Evolutionary conservation across 2,113 vertebrate genomes (phyloP).

Genomic region (Propithecus coquereli): DNA sequence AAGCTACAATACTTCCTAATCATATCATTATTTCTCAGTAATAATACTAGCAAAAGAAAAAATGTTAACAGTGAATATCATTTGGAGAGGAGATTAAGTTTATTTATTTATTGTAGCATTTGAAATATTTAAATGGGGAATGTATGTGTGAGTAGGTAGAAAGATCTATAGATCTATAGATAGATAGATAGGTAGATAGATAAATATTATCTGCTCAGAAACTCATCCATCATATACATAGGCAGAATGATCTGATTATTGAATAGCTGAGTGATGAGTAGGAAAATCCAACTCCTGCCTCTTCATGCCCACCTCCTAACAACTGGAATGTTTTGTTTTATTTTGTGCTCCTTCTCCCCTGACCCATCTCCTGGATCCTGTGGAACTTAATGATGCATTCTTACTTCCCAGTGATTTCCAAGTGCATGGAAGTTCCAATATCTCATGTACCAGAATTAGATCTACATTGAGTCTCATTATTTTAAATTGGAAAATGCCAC

Average conservation of each 20-base stretch:
- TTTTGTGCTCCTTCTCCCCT: neutral
- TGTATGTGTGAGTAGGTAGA: neutral
- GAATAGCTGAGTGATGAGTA: neutral
- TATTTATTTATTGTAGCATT: neutral
- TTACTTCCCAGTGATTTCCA: neutral
- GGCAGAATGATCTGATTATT: neutral
- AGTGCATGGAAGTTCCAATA: neutral
- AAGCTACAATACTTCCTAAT: neutral
- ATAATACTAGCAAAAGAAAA: neutral
- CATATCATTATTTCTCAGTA: neutral
- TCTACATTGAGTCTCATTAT: neutral
- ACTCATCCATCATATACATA: neutral
- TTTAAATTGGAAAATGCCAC: neutral
- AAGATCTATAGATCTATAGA: neutral
- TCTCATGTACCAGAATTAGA: neutral
- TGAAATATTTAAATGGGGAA: neutral
- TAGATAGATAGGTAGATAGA: too few species aligned
- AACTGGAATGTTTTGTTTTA: neutral
- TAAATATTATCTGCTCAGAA: neutral
- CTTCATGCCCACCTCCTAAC: neutral
- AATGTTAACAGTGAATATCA: neutral
- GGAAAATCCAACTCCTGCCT: neutral
- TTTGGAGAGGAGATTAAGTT: neutral
- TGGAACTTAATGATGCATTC: neutral
- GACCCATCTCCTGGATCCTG: neutral